A percentile compares a stretch with the other conserved stretches of the same genome.
Conservation (phyloP, 1,140 invertebrate species). For the Ceratitis capitata region DNA sequence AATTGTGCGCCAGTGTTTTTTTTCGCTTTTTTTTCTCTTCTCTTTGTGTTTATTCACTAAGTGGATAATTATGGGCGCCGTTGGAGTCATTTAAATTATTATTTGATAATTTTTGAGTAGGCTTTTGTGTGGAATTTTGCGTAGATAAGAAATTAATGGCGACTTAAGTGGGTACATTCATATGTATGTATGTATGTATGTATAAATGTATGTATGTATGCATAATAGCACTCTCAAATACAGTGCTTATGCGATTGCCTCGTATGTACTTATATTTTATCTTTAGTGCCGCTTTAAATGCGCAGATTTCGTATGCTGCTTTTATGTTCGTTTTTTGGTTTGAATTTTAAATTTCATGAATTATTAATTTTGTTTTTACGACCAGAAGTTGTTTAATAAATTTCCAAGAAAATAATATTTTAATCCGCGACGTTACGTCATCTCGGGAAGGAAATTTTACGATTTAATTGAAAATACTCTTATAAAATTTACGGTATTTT, state of each 20-base stretch:
- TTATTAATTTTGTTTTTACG: not conserved
- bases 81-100: not conserved
- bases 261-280: not conserved
- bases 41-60: not conserved
- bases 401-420: not conserved
- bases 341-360: not conserved
- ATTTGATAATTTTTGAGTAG: not conserved
- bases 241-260: not conserved
- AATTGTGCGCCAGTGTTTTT: not conserved
- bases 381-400: not conserved
- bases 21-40: not conserved
- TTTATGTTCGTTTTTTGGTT: not conserved
- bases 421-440: too few relatives aligned
- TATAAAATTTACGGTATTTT: too few relatives aligned
- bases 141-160: not conserved
- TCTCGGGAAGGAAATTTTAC: too few relatives aligned
- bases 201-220: not conserved
- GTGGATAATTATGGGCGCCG: slow-evolving; percentile 13
- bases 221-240: not conserved
- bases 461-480: too few relatives aligned
- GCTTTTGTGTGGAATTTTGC: not conserved
- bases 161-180: not conserved
- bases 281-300: not conserved
- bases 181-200: not conserved
- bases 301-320: not conserved